Conservation (phyloP, 2,888 invertebrate species). For the Marasmarcha lunaedactyla region DNA sequence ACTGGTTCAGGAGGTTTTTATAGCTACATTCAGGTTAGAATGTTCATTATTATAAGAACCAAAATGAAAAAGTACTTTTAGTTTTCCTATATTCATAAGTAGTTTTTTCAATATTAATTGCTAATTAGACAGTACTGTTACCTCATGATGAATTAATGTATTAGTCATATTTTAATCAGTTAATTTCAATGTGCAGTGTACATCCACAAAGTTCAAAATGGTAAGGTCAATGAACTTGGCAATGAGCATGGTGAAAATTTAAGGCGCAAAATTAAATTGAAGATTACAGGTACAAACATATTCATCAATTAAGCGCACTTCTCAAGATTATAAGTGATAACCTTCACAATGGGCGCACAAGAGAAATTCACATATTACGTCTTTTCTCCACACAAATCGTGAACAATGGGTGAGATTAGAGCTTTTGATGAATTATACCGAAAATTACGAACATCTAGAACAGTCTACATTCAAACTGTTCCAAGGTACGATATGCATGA, state of each 20-base stretch:
- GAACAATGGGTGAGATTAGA: conserved; percentile 58
- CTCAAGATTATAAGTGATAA: conserved; percentile 21
- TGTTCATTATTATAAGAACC: too few species aligned
- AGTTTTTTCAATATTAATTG: too few species aligned
- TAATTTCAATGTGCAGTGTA: conserved; percentile 1
- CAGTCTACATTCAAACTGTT: conserved; percentile 23
- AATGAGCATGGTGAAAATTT: not conserved
- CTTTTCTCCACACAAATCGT: conserved; percentile 18
- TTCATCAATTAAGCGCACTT: not conserved
- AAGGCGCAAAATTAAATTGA: conserved; percentile 3
- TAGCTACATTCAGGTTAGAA: too few species aligned
- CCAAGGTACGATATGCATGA: conserved; percentile 53
- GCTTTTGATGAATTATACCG: conserved; percentile 26
- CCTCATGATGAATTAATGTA: too few species aligned
- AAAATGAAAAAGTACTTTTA: too few species aligned
- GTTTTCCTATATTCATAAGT: too few species aligned
- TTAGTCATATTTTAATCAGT: not conserved
- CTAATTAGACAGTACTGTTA: too few species aligned
- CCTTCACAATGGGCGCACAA: conserved; percentile 31
- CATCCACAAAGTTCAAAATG: not conserved
- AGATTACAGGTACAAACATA: not conserved
- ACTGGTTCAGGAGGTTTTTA: too few species aligned
- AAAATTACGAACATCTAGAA: conserved; percentile 31
- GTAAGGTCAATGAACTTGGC: conserved; percentile 2
- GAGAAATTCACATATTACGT: conserved; percentile 26